Conservation (phyloP, 1,140 invertebrate species). For the Drosophila quadrilineata region DNA sequence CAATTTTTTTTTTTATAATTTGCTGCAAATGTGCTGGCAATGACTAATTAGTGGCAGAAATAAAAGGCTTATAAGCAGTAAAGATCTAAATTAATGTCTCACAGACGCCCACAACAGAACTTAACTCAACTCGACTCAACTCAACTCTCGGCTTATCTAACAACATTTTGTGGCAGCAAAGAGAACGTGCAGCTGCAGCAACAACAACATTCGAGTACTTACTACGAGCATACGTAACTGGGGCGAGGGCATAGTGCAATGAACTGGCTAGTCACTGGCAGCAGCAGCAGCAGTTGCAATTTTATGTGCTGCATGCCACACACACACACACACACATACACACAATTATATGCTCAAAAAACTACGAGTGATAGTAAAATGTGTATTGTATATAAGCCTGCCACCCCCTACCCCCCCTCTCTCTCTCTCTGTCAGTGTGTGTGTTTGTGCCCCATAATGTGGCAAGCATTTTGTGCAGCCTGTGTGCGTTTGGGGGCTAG, state of each 20-base stretch:
- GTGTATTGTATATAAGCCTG: conserved; percentile 19
- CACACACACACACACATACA: conserved; percentile 2
- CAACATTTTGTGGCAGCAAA: conserved; percentile 24
- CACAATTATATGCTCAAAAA: not conserved
- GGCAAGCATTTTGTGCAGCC: not conserved
- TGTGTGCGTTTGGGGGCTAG: not conserved
- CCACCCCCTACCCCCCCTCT: no score
- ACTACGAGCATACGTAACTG: conserved; percentile 50
- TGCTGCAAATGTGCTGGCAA: conserved; percentile 1
- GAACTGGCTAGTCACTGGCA: conserved; percentile 48
- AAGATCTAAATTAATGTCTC: conserved; percentile 49
- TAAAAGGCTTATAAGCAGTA: conserved; percentile 1
- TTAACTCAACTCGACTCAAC: no score
- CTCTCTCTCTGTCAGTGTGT: conserved; percentile 19
- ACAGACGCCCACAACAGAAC: conserved; percentile 43
- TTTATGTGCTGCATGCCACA: conserved; percentile 34
- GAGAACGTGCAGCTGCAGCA: conserved; percentile 47
- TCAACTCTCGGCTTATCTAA: conserved; percentile 53
- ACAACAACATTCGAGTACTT: conserved; percentile 37
- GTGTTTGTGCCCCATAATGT: conserved; percentile 13
- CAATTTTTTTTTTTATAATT: not conserved
- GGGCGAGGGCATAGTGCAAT: conserved; percentile 75
- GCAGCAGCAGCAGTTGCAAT: conserved; percentile 36
- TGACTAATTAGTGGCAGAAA: conserved; percentile 43
- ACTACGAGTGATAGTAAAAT: conserved; percentile 76